Evolutionary conservation across 1,140 invertebrate genomes (phyloP).

Genomic region (Apis florea): DNA sequence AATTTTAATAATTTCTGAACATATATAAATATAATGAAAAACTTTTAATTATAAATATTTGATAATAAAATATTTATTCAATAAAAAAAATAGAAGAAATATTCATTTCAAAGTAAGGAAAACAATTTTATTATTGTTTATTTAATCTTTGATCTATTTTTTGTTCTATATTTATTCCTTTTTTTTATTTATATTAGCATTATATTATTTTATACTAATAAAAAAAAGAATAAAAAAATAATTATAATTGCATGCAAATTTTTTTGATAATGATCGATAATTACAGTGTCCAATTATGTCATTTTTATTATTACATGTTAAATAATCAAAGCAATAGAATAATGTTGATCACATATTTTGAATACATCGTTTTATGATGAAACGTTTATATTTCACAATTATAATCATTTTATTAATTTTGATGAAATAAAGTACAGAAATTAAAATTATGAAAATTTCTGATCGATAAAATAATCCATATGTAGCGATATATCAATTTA

Average conservation of each 20-base stretch:
- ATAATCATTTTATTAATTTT: not conserved
- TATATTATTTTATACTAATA: not conserved
- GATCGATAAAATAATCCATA: not conserved
- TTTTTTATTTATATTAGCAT: not conserved
- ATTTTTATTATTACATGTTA: not conserved
- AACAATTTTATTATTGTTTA: not conserved
- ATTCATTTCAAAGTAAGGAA: not conserved
- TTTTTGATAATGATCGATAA: not conserved
- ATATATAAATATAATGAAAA: too few relatives aligned
- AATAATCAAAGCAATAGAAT: not conserved
- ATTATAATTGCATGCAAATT: not conserved
- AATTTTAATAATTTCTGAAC: not conserved
- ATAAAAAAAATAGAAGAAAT: not conserved
- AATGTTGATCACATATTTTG: not conserved
- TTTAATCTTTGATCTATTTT: not conserved
- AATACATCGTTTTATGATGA: not conserved
- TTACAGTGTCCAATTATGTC: not conserved
- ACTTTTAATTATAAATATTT: not conserved
- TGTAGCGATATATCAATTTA: conserved; percentile 7
- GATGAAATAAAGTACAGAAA: not conserved
- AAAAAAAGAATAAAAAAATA: not conserved
- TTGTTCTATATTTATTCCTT: not conserved
- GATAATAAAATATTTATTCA: too few relatives aligned
- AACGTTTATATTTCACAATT: not conserved
- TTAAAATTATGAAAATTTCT: not conserved